phyloP scores from a whole-genome alignment of 2,888 invertebrate genomes.

The Lasioglossum marginatum region DNA sequence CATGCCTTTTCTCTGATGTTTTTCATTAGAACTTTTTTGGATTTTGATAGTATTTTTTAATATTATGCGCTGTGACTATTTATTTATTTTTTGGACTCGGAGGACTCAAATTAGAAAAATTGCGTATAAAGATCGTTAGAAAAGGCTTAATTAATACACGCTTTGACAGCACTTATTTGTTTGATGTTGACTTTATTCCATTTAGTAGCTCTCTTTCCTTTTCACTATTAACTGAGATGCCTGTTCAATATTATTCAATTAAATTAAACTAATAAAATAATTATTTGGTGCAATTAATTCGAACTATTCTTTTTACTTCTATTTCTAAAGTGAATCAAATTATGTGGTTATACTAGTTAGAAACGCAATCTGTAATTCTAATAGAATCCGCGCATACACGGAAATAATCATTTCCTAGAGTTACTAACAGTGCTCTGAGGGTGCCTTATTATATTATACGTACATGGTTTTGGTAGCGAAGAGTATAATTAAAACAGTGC shows the following conservation, averaged over 20 bases:
- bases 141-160: not conserved
- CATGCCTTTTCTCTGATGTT: not conserved
- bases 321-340: not conserved
- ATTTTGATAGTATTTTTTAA: not conserved
- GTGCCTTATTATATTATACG: not conserved
- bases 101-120: not conserved
- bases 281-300: not conserved
- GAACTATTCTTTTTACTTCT: not conserved
- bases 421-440: not conserved
- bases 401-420: constrained; percentile 1
- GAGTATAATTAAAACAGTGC: not conserved
- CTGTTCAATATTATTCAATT: not conserved
- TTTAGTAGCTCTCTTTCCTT: not conserved
- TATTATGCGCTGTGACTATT: not conserved
- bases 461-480: not conserved
- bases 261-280: not conserved
- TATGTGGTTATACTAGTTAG: not conserved
- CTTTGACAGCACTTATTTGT: not conserved
- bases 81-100: not conserved
- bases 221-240: not conserved
- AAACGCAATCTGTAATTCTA: constrained; percentile 4
- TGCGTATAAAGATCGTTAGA: not conserved
- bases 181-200: not conserved
- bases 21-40: not conserved
- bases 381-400: not conserved